Evolutionary conservation across 1,140 invertebrate genomes (phyloP).

Genomic region (Gryon sp.): DNA sequence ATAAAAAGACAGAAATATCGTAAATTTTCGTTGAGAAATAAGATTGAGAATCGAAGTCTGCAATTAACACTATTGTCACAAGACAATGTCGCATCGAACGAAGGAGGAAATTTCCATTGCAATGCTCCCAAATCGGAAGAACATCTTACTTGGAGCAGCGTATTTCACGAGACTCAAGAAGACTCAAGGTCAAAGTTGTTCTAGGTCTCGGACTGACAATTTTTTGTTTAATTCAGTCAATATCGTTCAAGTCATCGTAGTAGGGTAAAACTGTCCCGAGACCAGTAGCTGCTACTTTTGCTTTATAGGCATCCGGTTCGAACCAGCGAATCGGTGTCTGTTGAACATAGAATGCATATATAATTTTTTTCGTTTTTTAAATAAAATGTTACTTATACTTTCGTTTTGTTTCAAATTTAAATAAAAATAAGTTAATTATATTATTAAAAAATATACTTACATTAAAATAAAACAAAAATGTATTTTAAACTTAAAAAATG

Average conservation of each 20-base stretch:
- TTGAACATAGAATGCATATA: conserved; percentile 37
- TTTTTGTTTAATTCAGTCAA: conserved; percentile 67
- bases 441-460: background rate
- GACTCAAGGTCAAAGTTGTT: conserved; percentile 14
- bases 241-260: conserved; percentile 73
- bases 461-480: background rate
- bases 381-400: too few relatives aligned
- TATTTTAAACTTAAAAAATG: too few relatives aligned
- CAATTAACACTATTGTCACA: background rate
- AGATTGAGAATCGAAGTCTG: conserved; percentile 3
- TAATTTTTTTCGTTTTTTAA: too few relatives aligned
- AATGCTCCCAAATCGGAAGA: conserved; percentile 15
- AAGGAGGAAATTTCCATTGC: conserved; percentile 35
- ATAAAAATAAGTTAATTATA: too few relatives aligned
- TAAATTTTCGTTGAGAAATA: too few relatives aligned
- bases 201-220: conserved; percentile 10
- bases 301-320: conserved; percentile 79
- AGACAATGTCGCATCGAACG: conserved; percentile 20
- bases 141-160: conserved; percentile 6
- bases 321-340: conserved; percentile 80
- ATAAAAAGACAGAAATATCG: too few relatives aligned
- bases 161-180: conserved; percentile 5
- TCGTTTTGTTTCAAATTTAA: too few relatives aligned
- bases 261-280: conserved; percentile 73
- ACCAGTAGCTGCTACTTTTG: conserved; percentile 75